Percentiles rank a stretch among this genome's conserved stretches.
These are phyloP conservation scores for Sipha maydis DNA, from an alignment of 2,888 invertebrate species.

Conservation along the genomic window DNA sequence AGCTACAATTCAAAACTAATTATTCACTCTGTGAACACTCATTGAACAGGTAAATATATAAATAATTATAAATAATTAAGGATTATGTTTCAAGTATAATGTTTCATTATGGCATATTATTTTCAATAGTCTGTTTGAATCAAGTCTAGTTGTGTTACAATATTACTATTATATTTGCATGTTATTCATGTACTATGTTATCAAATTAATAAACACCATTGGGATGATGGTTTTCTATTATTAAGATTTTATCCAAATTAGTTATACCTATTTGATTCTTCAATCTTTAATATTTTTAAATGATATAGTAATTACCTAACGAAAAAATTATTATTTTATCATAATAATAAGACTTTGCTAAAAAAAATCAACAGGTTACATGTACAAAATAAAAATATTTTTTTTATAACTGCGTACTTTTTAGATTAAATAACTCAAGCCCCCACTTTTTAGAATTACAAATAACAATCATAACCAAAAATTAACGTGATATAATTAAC, in stretches of 20 bases:
- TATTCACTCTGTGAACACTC: background rate
- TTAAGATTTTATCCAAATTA: background rate
- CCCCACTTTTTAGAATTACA: background rate
- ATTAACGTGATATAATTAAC: background rate
- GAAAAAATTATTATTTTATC: background rate
- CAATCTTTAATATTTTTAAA: background rate
- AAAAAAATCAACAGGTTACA: no score
- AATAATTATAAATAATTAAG: background rate
- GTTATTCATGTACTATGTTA: background rate
- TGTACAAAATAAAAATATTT: background rate
- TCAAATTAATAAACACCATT: background rate
- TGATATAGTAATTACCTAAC: background rate
- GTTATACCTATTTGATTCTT: background rate
- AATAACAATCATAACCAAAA: background rate
- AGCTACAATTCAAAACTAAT: background rate
- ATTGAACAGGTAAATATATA: no score
- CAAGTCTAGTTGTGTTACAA: background rate
- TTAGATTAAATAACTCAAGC: background rate
- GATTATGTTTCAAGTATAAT: background rate
- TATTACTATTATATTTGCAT: background rate
- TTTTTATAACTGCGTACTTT: background rate
- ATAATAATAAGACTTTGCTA: background rate
- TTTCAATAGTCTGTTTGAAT: background rate
- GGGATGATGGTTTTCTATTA: background rate
- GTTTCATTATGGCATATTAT: background rate